phyloP scores from a whole-genome alignment of 2,888 invertebrate species.

The Pogonocherus hispidulus region DNA sequence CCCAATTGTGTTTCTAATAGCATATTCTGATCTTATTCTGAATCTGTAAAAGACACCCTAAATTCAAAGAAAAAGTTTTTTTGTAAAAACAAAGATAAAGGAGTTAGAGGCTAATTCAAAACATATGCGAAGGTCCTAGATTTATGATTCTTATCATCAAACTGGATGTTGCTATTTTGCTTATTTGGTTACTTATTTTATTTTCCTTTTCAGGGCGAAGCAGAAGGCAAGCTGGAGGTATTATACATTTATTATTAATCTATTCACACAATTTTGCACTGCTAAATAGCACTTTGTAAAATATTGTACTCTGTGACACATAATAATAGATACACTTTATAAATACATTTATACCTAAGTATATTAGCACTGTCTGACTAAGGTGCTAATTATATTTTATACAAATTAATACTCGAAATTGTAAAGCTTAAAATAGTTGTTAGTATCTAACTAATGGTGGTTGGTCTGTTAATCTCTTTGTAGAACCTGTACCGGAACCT shows the following conservation, averaged over 20 bases:
- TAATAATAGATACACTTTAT: slow-evolving; percentile 20
- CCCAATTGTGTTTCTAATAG: no score
- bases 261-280: slow-evolving; percentile 37
- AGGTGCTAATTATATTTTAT: neutral
- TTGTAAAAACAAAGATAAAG: no score
- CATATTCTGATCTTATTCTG: no score
- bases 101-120: no score
- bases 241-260: slow-evolving; percentile 16
- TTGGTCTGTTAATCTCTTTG: slow-evolving; percentile 60
- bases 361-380: slow-evolving; percentile 14
- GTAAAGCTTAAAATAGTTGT: slow-evolving; percentile 25
- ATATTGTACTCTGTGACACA: slow-evolving; percentile 20
- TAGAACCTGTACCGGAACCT: slow-evolving; percentile 58
- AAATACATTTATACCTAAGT: neutral
- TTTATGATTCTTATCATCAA: no score
- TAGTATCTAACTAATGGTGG: slow-evolving; percentile 57
- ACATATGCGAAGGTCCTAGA: neutral
- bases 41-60: no score
- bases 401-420: slow-evolving; percentile 12
- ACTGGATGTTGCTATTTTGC: no score
- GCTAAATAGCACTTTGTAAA: slow-evolving; percentile 35
- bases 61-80: no score
- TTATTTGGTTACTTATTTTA: no score
- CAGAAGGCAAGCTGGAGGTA: slow-evolving; percentile 48
- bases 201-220: slow-evolving; percentile 56